phyloP scores from a whole-genome alignment of 2,888 invertebrate species.

The Heteropelma amictum region DNA sequence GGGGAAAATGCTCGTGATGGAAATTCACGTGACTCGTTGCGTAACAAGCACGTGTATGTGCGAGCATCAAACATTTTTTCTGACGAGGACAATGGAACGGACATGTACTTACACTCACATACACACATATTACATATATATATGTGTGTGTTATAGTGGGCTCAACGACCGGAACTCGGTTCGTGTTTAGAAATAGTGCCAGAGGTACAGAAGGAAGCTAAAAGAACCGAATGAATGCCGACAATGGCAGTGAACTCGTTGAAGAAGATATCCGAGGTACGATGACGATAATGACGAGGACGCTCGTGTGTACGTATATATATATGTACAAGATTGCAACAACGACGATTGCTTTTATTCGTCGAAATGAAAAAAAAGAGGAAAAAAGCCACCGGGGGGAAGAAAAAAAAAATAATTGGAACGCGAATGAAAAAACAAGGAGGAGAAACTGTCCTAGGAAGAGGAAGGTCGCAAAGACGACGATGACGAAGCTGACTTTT shows the following conservation, averaged over 20 bases:
- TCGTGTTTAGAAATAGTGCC: conserved; percentile 43
- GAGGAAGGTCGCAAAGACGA: conserved; percentile 43
- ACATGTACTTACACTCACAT: too few species aligned
- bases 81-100: conserved; percentile 47
- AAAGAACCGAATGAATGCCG: conserved; percentile 49
- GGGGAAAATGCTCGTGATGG: conserved; percentile 45
- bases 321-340: too few species aligned
- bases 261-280: conserved; percentile 33
- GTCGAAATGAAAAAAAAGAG: conserved; percentile 26
- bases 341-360: conserved; percentile 41
- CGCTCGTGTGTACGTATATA: conserved; percentile 25
- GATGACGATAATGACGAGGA: conserved; percentile 41
- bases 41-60: conserved; percentile 45
- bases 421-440: background rate
- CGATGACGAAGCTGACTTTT: conserved; percentile 31
- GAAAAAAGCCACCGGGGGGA: conserved; percentile 38
- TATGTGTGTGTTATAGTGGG: conserved; percentile 45
- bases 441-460: conserved; percentile 14
- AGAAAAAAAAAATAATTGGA: conserved; percentile 31
- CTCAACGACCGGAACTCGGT: conserved; percentile 69
- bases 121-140: background rate
- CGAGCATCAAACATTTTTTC: conserved; percentile 8
- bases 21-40: conserved; percentile 48
- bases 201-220: conserved; percentile 30
- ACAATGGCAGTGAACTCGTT: conserved; percentile 70